Base-by-base conservation (phyloP, 2,888 invertebrate genomes). In the Agrotis segetum region DNA sequence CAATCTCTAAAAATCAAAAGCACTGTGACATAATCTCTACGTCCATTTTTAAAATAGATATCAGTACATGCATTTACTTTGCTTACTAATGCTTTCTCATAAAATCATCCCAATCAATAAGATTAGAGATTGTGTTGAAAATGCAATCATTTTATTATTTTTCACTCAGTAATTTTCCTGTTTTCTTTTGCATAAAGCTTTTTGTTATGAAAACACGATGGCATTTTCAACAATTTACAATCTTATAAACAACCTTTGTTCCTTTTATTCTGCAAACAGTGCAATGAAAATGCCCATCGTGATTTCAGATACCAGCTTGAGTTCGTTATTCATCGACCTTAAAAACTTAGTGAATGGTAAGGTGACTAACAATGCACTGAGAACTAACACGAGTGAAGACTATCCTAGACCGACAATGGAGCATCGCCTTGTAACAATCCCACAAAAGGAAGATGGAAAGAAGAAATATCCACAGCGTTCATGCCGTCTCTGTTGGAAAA, bases 261-360 rank as follows among this genome's bases (percentile, higher is more conserved):
- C 84, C 81, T 71, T 62, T 81, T 84, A 60, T 61, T 72, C 40
- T 77, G 69, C 74, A 85, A 88, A 82, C 84, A 85, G 84, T 84
- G 85, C 90, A 92, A 90, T 94, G 95, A 96, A 95, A 96, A 96
- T 96, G 95, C 93, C 96, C 93, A 95, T 95, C 96, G 95, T 96
- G 95, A 91, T 96, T 96, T 96, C 96, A 96, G 96, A 96, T 96
- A 93, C 94, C 92, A 92, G 94, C 90, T 91, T 96, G 90, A 95
- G 91, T 90, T 93, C 96, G 85, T 93, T 96, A 89, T 95, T 96
- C 92, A 92, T 94, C 91, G 94, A 96, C 89, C 93, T 96, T 89
- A 96, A 96, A 94, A 95, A 95, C 91, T 93, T 96, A 92, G 96
- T 95, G 86, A 96, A 96, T 75, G 95, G 96, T 88, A 96, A 95